phyloP scores from a whole-genome alignment of 2,888 invertebrate species.

The Anaspis maculata region DNA sequence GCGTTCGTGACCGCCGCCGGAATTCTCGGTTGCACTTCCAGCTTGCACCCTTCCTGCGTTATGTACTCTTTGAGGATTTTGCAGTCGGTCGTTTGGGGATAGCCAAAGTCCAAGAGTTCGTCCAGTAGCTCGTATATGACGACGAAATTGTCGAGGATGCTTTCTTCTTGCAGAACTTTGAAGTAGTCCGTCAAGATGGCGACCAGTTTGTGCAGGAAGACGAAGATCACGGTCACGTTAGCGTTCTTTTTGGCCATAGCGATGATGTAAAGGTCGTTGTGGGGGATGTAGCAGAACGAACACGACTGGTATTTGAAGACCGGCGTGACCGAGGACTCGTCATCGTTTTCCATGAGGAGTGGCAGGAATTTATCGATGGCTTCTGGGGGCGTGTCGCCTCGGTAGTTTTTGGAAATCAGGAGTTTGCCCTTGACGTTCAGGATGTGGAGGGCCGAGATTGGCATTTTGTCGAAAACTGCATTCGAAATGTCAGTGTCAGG shows the following conservation, averaged over 20 bases:
- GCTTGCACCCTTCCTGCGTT: conserved; percentile 95
- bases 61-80: conserved; percentile 98
- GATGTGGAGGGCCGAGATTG: conserved; percentile 92
- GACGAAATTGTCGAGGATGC: conserved; percentile 97
- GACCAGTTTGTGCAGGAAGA: conserved; percentile 93
- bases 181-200: conserved; percentile 94
- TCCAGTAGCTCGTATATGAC: conserved; percentile 96
- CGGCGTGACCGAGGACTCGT: conserved; percentile 88
- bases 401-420: conserved; percentile 92
- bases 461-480: no score
- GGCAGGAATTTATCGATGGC: conserved; percentile 99
- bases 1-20: conserved; percentile 99
- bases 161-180: conserved; percentile 96
- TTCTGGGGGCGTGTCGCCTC: conserved; percentile 93
- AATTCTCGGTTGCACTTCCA: conserved; percentile 92
- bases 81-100: conserved; percentile 97
- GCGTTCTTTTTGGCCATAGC: conserved; percentile 95
- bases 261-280: conserved; percentile 96
- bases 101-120: conserved; percentile 95
- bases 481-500: no score
- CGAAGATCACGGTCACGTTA: conserved; percentile 91
- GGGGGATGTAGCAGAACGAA: conserved; percentile 94
- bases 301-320: conserved; percentile 82
- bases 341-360: conserved; percentile 93
- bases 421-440: conserved; percentile 97